Evolutionary conservation across 2,113 vertebrate species (phyloP).

Genomic region (Platycercus adscitus): DNA sequence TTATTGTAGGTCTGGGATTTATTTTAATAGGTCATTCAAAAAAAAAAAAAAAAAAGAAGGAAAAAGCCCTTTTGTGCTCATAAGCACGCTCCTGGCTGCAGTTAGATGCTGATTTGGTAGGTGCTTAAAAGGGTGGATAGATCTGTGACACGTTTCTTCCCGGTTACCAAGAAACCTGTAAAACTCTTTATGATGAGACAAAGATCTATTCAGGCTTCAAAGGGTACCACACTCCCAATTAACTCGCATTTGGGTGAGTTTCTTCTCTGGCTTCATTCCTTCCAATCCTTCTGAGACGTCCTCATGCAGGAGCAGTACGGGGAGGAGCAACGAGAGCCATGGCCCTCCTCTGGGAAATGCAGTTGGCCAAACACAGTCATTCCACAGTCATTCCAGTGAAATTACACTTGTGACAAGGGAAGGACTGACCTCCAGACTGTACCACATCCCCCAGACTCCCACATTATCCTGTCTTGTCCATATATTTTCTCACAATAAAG

Average conservation of each 20-base stretch:
- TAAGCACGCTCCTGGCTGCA: not conserved
- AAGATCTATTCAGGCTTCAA: not conserved
- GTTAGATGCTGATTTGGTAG: not conserved
- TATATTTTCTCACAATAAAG: not conserved
- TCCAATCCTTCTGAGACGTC: not conserved
- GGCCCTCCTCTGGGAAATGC: not conserved
- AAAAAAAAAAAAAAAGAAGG: not conserved
- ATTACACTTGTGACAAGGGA: not conserved
- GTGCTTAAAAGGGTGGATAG: not conserved
- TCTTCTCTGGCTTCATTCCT: not conserved
- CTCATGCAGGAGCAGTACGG: not conserved
- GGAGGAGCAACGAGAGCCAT: rapidly evolving
- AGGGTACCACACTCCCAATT: not conserved
- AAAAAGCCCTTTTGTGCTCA: not conserved
- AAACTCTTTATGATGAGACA: not conserved
- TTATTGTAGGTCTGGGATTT: not conserved
- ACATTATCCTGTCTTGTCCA: not conserved
- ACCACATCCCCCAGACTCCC: not conserved
- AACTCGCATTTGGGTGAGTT: not conserved
- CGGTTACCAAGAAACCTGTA: not conserved
- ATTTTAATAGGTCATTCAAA: not conserved
- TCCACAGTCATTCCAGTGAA: not conserved
- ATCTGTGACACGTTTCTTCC: not conserved
- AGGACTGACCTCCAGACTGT: not conserved
- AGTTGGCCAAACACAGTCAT: not conserved